Conservation (phyloP, 53 echinoderm and acorn worm genomes). For the Hippasteria phrygiana region DNA sequence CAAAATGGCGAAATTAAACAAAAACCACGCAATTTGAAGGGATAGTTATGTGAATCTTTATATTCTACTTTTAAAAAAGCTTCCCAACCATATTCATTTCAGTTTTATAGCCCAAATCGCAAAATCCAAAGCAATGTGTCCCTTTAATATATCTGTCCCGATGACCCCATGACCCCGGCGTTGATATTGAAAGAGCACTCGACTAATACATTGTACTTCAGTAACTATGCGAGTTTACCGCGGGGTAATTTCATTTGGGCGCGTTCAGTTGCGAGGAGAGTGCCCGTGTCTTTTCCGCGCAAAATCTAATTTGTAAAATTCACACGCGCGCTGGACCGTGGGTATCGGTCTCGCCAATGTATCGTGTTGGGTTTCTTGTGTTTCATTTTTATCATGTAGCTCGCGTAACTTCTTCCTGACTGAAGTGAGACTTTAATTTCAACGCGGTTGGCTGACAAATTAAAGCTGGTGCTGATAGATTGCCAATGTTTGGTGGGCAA, state of each 20-base stretch:
- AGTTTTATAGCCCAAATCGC: too few species aligned
- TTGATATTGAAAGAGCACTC: conserved; percentile 48
- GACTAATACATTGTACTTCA: conserved; percentile 44
- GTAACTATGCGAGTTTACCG: conserved; percentile 46
- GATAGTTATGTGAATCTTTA: too few species aligned
- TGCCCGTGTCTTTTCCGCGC: conserved; percentile 54
- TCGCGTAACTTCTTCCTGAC: neutral
- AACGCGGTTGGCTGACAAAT: neutral
- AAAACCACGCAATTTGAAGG: too few species aligned
- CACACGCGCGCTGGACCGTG: conserved; percentile 30
- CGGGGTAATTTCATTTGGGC: conserved; percentile 58
- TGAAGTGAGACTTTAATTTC: conserved; percentile 27
- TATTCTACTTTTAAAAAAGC: too few species aligned
- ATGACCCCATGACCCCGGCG: conserved; percentile 37
- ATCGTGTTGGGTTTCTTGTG: neutral
- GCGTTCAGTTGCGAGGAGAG: conserved; percentile 51
- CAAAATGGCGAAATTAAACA: too few species aligned
- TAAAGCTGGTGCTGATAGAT: neutral
- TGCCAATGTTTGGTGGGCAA: neutral
- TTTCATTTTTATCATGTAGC: neutral
- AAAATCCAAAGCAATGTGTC: too few species aligned
- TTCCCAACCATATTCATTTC: too few species aligned
- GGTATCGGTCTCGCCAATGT: conserved; percentile 25
- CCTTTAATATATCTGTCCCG: too few species aligned
- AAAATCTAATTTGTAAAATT: conserved; percentile 64